Evolutionary conservation across 2,797 vertebrate genomes (phyloP), one percentile per base, ranked within the genome.

Genomic region (Orestias chungarensis): DNA sequence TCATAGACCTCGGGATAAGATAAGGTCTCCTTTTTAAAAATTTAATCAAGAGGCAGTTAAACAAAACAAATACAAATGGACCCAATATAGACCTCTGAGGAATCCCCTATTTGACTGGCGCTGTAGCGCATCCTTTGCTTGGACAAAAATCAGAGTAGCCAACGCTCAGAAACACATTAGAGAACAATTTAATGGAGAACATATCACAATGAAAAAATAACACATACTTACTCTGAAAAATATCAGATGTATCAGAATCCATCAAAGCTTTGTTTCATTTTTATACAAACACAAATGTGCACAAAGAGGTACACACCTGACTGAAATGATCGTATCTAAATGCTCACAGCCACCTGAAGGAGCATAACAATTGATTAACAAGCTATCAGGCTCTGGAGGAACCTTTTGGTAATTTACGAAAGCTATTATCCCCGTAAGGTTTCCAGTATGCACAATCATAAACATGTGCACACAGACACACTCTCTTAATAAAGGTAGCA

Each of bases 291-390:
- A 61, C 4, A 61, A 11, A 62, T 44, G 59, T 15, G 25, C 40
- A 66, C n/a, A 71, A 11, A 57, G 25, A 52, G 17, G 25, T 66
- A 68, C 49, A 68, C 42, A 66, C 25, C 23, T 25, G 75, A 38
- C 15, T 76, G 59, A 68, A 71, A 62, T 65, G 71, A 74, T 71
- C 29, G 79, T 71, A 57, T 80, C 31, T 25, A 70, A 70, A 55
- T 73, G 62, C 52, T 78, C 40, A 76, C 71, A 78, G 6, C 52
- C 64, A 64, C 73, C 31, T 29, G 33, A 64, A 79, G 71, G 23
- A 80, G 70, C 70, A 78, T 72, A 84, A 76, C 71, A 79, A 79
- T 57, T 75, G 82, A 90, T 89, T 87, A 87, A 83, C 47, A 52
- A 74, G 65, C 76, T 74, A 73, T 75, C 81, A 82, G 70, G 35